Evolutionary conservation across 2,888 invertebrate genomes (phyloP), one percentile per base, ranked within the genome.

Genomic region (Plebejus anna): DNA sequence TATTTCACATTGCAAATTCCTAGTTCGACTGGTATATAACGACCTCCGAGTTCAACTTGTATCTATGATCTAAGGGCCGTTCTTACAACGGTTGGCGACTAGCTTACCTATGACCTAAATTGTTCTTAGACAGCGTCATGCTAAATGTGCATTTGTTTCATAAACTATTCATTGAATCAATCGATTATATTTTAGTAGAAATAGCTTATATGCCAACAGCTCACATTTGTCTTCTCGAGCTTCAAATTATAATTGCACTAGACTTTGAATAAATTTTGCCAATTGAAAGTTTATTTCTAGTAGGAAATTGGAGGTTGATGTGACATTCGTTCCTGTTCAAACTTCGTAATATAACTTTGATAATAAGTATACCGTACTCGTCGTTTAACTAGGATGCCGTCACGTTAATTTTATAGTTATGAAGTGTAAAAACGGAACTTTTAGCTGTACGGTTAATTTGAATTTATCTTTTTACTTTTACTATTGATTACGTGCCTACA

Each of bases 81-180:
- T 66, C 66, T 36, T 66, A 70, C 28, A 71, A 76, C 75, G 55
- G 72, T 57, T n/a, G 55, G n/a, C 59, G 72, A 75, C 32, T 61
- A 79, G 80, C 80, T 77, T 81, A 79, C 79, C 78, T 78, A 78
- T 79, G 87, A 81, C 88, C 88, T 87, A 84, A 86, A 88, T 88
- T 83, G 83, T 82, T 82, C 70, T 9, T 51, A 71, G 78, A 75
- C 84, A 82, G 83, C 86, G 85, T 86, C 86, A 88, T 79, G 84
- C 85, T 83, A 82, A 87, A 86, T 47, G 47, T 71, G 71, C 71
- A 22, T 47, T 72, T 42, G 72, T 72, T 28, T 42, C 72, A 72
- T 42, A 47, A 72, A 47, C 9, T n/a, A 47, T 72, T 47, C 72
- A 22, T 72, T 22, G 42, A 47, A 47, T 72, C 72, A 47, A 72